These are phyloP conservation scores for Ricordea florida DNA, from an alignment of 92 coral and sea anemone genomes.

Conservation along the genomic window DNA sequence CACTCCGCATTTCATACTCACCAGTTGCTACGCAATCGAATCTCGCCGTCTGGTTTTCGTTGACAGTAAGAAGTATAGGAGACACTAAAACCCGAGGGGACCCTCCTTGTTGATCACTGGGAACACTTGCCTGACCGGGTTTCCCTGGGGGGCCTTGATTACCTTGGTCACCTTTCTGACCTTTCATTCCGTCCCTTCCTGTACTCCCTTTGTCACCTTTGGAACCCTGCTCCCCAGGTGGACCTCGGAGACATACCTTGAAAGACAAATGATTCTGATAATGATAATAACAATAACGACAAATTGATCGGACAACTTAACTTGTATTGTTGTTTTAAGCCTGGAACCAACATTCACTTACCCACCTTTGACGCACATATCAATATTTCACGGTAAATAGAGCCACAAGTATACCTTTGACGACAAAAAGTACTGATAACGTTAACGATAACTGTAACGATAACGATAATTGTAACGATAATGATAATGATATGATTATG, in stretches of 20 bases:
- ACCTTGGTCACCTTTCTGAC: slow-evolving; percentile 62
- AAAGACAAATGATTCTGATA: not conserved
- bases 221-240: slow-evolving; percentile 59
- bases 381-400: too few species aligned
- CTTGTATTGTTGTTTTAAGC: too few species aligned
- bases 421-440: too few species aligned
- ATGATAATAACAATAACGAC: not conserved
- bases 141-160: slow-evolving; percentile 20
- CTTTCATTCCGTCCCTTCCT: slow-evolving; percentile 25
- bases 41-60: slow-evolving; percentile 64
- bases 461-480: too few species aligned
- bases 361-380: too few species aligned
- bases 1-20: not conserved
- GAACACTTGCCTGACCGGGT: slow-evolving; percentile 17
- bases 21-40: slow-evolving; percentile 61
- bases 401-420: too few species aligned
- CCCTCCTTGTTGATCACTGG: not conserved
- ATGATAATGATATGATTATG: too few species aligned
- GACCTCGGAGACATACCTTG: slow-evolving; percentile 52
- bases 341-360: too few species aligned
- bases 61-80: slow-evolving; percentile 60
- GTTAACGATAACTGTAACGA: too few species aligned
- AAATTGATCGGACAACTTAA: too few species aligned
- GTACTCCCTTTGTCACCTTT: slow-evolving; percentile 52
- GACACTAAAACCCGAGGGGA: slow-evolving; percentile 42